phyloP scores from a whole-genome alignment of 2,888 invertebrate genomes.

The Heliconius cydno region DNA sequence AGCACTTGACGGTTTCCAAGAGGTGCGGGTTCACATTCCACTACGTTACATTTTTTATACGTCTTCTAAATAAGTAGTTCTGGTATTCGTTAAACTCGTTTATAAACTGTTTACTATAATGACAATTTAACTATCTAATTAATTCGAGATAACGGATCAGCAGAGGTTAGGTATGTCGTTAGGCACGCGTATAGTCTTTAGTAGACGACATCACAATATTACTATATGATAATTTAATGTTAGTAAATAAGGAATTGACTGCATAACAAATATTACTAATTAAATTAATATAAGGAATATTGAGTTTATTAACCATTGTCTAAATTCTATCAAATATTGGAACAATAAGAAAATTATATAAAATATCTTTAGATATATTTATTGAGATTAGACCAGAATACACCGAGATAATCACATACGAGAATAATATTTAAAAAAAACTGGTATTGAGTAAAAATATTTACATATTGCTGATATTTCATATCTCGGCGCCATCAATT shows the following conservation, averaged over 20 bases:
- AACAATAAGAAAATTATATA: not conserved
- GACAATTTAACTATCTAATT: conserved; percentile 28
- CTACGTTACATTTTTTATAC: too few relatives aligned
- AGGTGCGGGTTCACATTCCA: too few relatives aligned
- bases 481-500: conserved; percentile 69
- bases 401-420: not conserved
- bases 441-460: conserved; percentile 16
- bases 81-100: not conserved
- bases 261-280: not conserved
- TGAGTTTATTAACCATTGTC: not conserved
- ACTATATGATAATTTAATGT: conserved; percentile 23
- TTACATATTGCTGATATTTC: conserved; percentile 26
- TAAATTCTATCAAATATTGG: not conserved
- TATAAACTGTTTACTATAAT: conserved; percentile 6
- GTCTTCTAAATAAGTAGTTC: not conserved
- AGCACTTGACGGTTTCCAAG: too few relatives aligned
- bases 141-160: conserved; percentile 36
- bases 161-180: conserved; percentile 43
- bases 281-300: not conserved
- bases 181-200: conserved; percentile 43
- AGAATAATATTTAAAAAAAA: not conserved
- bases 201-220: not conserved
- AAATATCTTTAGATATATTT: not conserved
- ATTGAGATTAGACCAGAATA: not conserved
- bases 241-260: not conserved